Conservation (phyloP, 2,113 vertebrate genomes). For the Desmodus rotundus region DNA sequence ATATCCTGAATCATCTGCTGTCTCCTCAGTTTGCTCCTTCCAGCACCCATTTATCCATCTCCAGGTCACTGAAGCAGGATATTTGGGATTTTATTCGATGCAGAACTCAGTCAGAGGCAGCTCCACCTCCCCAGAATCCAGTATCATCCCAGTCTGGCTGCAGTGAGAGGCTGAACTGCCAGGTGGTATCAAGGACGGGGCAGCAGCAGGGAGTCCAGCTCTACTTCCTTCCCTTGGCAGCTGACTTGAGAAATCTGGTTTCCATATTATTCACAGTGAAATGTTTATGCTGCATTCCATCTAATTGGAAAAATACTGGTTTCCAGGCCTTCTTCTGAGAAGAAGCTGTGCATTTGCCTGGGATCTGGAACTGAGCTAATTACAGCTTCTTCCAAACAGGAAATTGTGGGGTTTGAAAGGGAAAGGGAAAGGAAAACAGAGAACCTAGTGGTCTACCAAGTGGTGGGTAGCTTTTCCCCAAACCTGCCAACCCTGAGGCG, state of each 20-base stretch:
- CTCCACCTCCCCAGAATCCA: background rate
- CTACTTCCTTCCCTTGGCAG: background rate
- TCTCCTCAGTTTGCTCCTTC: background rate
- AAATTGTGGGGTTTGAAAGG: conserved; percentile 55
- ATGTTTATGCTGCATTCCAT: conserved; percentile 11
- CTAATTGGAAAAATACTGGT: conserved; percentile 49
- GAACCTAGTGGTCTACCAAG: conserved; percentile 42
- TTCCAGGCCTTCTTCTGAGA: conserved; percentile 18
- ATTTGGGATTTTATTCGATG: background rate
- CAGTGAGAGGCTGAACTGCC: background rate
- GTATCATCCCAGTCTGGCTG: background rate
- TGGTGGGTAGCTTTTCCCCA: background rate
- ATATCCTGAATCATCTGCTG: background rate
- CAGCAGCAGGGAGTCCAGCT: background rate
- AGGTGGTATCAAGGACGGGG: background rate
- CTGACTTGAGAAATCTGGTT: conserved; percentile 53
- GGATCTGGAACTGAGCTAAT: conserved; percentile 33
- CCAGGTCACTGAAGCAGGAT: background rate
- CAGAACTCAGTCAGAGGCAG: background rate
- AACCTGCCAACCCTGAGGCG: background rate
- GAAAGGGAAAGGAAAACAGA: conserved; percentile 49
- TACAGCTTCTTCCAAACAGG: conserved; percentile 15
- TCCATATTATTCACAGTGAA: conserved; percentile 32
- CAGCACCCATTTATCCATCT: background rate
- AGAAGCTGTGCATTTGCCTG: background rate